A percentile compares a stretch with the other conserved stretches of the same genome.
phyloP scores from a whole-genome alignment of 2,888 invertebrate genomes.

The Nomada ruficornis region DNA sequence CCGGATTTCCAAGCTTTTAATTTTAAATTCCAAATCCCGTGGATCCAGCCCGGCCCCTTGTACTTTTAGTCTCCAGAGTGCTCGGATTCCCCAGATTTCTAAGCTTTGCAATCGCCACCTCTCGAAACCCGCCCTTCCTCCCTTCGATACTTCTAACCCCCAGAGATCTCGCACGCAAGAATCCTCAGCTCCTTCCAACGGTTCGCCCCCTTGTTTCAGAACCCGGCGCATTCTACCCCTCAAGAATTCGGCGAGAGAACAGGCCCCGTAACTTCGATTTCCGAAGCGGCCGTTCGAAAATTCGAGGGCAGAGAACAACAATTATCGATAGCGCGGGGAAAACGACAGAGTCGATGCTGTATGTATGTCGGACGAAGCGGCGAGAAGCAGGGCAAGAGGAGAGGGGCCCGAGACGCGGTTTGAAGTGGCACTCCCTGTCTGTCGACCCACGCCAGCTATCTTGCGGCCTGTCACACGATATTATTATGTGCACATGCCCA shows the following conservation, averaged over 20 bases:
- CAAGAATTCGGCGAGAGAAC: not conserved
- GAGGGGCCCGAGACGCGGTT: slow-evolving; percentile 63
- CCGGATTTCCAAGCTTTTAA: too few species aligned
- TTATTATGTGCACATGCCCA: slow-evolving; percentile 79
- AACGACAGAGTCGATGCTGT: too few species aligned
- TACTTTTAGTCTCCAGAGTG: not conserved
- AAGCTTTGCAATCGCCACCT: slow-evolving; percentile 7
- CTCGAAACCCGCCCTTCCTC: not conserved
- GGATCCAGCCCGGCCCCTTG: too few species aligned
- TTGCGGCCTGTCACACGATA: slow-evolving; percentile 78
- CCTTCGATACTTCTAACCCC: not conserved
- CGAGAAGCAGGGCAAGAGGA: slow-evolving; percentile 23
- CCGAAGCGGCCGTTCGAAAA: not conserved
- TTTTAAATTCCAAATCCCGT: too few species aligned
- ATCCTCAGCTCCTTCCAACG: slow-evolving; percentile 7
- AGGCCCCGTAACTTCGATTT: not conserved
- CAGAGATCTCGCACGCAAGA: not conserved
- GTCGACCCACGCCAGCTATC: slow-evolving; percentile 81
- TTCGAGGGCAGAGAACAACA: not conserved
- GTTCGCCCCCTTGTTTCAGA: not conserved
- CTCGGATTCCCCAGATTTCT: slow-evolving; percentile 3
- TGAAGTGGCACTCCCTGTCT: slow-evolving; percentile 82
- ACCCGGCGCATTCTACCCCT: not conserved
- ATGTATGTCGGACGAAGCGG: too few species aligned
- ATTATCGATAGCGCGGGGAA: slow-evolving; percentile 21